phyloP scores from a whole-genome alignment of 2,888 invertebrate species.

The Zeuzera pyrina region DNA sequence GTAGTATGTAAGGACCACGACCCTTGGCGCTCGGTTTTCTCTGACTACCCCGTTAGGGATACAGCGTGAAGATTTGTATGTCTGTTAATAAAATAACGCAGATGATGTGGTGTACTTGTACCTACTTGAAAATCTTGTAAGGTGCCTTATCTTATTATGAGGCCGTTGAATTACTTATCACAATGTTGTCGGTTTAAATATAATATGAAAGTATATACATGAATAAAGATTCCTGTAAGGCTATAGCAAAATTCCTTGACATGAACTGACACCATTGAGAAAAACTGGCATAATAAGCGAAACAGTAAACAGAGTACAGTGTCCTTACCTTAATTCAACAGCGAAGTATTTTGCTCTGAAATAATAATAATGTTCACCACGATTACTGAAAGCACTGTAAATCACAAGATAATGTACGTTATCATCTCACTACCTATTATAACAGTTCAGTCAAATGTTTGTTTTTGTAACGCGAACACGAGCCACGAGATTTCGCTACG shows the following conservation, averaged over 20 bases:
- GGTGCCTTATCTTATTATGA: no score
- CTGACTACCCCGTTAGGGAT: no score
- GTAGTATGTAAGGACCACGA: no score
- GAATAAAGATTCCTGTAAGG: no score
- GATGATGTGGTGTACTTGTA: no score
- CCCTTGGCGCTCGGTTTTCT: no score
- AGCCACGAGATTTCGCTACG: conserved; percentile 43
- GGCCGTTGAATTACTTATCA: no score
- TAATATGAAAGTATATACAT: no score
- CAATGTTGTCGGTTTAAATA: no score
- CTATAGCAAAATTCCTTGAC: conserved; percentile 26
- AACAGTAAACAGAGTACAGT: conserved; percentile 34
- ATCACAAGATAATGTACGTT: conserved; percentile 2
- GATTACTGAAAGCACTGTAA: conserved; percentile 1
- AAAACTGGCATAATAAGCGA: conserved; percentile 35
- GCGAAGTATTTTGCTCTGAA: conserved; percentile 3
- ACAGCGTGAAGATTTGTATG: no score
- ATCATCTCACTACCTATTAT: conserved; percentile 24
- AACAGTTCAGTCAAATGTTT: conserved; percentile 34
- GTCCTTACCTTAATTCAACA: conserved; percentile 26
- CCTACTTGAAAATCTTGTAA: no score
- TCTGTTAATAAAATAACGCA: no score
- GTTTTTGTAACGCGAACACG: conserved; percentile 39
- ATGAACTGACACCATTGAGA: conserved; percentile 42
- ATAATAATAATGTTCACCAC: conserved; percentile 1